Conservation (phyloP, 2,797 vertebrate species). For the Stomatorhinus walkeri region DNA sequence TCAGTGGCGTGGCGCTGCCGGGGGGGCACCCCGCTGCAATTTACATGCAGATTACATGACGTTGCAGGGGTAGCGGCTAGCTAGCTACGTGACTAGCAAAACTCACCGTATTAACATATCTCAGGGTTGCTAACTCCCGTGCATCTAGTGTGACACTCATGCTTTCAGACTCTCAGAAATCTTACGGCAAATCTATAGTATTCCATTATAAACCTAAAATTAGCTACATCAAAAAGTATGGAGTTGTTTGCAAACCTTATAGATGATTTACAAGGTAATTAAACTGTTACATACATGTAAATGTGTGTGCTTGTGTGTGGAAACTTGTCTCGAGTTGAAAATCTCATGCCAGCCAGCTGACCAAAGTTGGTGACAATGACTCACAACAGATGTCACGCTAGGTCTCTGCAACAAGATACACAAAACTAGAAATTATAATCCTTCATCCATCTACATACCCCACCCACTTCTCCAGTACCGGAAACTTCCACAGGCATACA, state of each 20-base stretch:
- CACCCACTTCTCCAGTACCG: not conserved
- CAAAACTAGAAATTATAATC: not conserved
- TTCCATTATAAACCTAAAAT: not conserved
- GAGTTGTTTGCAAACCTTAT: not conserved
- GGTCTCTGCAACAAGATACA: not conserved
- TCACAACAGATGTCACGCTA: not conserved
- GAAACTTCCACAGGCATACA: not conserved
- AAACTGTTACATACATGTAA: not conserved
- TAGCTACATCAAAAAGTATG: not conserved
- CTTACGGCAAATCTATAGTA: not conserved
- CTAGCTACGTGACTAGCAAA: not conserved
- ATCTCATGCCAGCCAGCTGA: not conserved
- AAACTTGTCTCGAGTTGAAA: not conserved
- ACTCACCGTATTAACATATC: not conserved
- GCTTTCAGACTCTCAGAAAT: not conserved
- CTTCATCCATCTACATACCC: not conserved
- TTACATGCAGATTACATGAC: not conserved
- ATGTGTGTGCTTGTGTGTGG: not conserved
- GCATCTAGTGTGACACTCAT: not conserved
- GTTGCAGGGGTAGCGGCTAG: not conserved
- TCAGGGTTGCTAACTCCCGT: not conserved
- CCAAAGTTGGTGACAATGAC: not conserved
- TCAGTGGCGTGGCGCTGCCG: not conserved
- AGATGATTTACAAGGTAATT: not conserved
- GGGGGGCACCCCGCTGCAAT: not conserved